These are phyloP conservation scores for Drosophila tripunctata DNA, from an alignment of 2,888 invertebrate genomes.

Conservation along the genomic window DNA sequence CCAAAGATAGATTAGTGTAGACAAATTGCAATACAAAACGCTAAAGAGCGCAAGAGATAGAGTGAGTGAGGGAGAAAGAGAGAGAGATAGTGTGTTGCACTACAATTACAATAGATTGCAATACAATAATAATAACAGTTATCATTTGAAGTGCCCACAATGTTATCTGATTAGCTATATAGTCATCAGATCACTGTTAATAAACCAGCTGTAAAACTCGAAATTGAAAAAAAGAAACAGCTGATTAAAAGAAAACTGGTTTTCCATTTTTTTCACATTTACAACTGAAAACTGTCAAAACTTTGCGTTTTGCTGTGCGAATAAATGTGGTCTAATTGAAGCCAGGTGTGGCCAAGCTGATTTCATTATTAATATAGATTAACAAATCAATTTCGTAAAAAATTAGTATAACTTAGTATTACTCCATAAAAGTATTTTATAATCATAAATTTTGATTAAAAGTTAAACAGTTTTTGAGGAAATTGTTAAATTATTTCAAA, in stretches of 20 bases:
- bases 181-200: background rate
- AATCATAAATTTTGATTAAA: too few relatives aligned
- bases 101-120: constrained; percentile 9
- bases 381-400: too few relatives aligned
- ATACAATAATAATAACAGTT: constrained; percentile 10
- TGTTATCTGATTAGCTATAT: background rate
- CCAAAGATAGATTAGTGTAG: background rate
- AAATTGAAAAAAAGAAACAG: background rate
- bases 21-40: constrained; percentile 2
- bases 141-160: constrained; percentile 1
- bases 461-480: too few relatives aligned
- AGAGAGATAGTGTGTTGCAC: background rate
- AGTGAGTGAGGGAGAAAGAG: background rate
- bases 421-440: too few relatives aligned
- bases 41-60: background rate
- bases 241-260: constrained; percentile 4
- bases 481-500: too few relatives aligned
- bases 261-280: background rate
- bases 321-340: background rate
- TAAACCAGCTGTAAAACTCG: constrained; percentile 16
- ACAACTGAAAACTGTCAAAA: background rate
- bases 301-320: background rate
- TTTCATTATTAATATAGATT: background rate
- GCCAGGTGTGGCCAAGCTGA: too few relatives aligned
- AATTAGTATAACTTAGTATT: too few relatives aligned